Conservation (phyloP, 2,797 vertebrate genomes). For the Anguilla anguilla region DNA sequence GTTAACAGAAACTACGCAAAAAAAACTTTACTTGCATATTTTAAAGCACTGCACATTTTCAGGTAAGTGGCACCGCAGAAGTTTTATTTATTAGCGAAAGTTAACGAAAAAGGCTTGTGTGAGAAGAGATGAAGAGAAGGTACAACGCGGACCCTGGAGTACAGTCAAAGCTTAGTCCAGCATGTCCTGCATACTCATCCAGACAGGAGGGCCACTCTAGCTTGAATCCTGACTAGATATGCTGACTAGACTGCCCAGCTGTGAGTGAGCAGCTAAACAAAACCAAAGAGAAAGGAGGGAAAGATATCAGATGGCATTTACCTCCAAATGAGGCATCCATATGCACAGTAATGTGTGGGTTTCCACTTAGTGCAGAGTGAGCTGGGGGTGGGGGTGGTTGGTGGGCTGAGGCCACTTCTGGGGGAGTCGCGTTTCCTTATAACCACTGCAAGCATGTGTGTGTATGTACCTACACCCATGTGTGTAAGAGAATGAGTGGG, state of each 20-base stretch:
- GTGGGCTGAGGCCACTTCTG: conserved; percentile 2
- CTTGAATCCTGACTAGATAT: not conserved
- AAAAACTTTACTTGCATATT: not conserved
- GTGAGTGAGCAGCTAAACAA: not conserved
- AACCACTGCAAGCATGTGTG: not conserved
- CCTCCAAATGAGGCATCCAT: not conserved
- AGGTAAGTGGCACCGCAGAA: not conserved
- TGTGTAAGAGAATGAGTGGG: not conserved
- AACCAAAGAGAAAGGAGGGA: not conserved
- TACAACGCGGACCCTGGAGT: not conserved
- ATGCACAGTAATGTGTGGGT: conserved; percentile 10
- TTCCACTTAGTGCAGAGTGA: not conserved
- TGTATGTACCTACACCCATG: not conserved
- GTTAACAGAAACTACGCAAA: not conserved
- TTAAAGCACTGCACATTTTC: not conserved
- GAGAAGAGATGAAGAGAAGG: not conserved
- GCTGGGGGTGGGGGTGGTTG: not conserved
- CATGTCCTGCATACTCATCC: not conserved
- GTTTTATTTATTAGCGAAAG: not conserved
- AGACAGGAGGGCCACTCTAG: not conserved
- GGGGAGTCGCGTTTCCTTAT: not conserved
- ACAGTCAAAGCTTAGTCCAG: conserved; percentile 2
- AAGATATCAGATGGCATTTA: not conserved
- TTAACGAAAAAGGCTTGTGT: not conserved
- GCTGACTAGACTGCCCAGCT: not conserved